A percentile compares a stretch with the other conserved stretches of the same genome.
Conservation (phyloP, 2,888 invertebrate genomes). For the Hofmannophila pseudospretella region DNA sequence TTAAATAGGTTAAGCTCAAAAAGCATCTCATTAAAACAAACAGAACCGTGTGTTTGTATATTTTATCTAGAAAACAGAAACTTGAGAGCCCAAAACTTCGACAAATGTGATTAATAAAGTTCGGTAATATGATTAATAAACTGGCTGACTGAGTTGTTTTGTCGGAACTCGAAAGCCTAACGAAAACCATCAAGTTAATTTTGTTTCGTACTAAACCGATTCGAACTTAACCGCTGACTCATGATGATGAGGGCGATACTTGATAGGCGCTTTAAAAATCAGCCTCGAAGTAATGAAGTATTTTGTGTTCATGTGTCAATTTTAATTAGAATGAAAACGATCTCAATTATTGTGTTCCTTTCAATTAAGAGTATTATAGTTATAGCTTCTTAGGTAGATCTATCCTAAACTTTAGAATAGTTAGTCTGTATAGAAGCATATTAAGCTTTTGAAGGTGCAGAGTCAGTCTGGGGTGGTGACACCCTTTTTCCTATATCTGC, state of each 20-base stretch:
- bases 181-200: constrained; percentile 33
- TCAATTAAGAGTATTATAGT: background rate
- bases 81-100: constrained; percentile 15
- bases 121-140: constrained; percentile 37
- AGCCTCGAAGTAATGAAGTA: constrained; percentile 43
- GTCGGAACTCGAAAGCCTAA: constrained; percentile 23
- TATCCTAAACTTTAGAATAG: no score
- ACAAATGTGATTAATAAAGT: constrained; percentile 38
- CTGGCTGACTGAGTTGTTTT: constrained; percentile 32
- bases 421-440: no score
- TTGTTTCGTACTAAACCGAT: constrained; percentile 14
- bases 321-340: constrained; percentile 47
- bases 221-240: constrained; percentile 34
- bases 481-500: no score
- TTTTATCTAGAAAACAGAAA: constrained; percentile 7
- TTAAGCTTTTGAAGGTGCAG: no score
- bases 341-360: constrained; percentile 11
- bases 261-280: constrained; percentile 27
- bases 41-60: background rate
- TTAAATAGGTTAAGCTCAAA: background rate
- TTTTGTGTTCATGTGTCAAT: constrained; percentile 48
- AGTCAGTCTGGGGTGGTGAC: no score
- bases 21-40: background rate
- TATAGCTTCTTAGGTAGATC: no score
- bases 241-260: constrained; percentile 38